These are phyloP conservation scores for Cydia splendana DNA, from an alignment of 1,140 invertebrate species.

Conservation along the genomic window DNA sequence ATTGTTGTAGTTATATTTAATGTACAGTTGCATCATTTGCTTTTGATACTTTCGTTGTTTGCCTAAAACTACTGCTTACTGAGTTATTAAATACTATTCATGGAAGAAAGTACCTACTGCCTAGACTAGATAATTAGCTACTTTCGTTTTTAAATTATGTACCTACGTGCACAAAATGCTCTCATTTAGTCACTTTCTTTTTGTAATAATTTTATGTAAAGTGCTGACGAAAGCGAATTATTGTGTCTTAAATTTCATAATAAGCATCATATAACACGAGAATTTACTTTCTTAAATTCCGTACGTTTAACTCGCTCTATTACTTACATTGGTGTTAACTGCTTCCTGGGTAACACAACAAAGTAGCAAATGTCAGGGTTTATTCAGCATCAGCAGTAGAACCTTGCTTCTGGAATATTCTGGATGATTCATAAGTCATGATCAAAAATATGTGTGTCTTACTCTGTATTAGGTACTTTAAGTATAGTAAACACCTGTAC, in stretches of 20 bases:
- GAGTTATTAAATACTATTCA: not conserved
- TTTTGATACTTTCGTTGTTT: not conserved
- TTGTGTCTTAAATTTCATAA: slow-evolving; percentile 18
- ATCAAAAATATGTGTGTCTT: too few species aligned
- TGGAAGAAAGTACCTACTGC: slow-evolving; percentile 41
- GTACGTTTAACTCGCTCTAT: slow-evolving; percentile 1
- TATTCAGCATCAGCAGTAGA: not conserved
- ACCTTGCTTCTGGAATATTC: too few species aligned
- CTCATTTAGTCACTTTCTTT: slow-evolving; percentile 39
- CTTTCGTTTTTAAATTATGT: slow-evolving; percentile 52
- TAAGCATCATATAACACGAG: not conserved
- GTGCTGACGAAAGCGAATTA: slow-evolving; percentile 34
- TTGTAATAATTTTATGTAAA: slow-evolving; percentile 35
- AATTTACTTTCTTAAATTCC: slow-evolving; percentile 30
- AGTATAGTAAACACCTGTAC: too few species aligned
- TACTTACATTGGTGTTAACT: not conserved
- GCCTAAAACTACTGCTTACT: not conserved
- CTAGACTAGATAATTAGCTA: slow-evolving; percentile 40
- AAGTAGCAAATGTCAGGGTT: not conserved
- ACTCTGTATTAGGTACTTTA: too few species aligned
- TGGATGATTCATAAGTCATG: too few species aligned
- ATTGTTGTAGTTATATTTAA: not conserved
- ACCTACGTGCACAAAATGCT: slow-evolving; percentile 32
- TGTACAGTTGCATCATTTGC: not conserved
- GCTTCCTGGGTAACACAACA: not conserved